Evolutionary conservation across 1,140 invertebrate genomes (phyloP), one percentile per base, ranked within the genome.

Genomic region (Psix sp.): DNA sequence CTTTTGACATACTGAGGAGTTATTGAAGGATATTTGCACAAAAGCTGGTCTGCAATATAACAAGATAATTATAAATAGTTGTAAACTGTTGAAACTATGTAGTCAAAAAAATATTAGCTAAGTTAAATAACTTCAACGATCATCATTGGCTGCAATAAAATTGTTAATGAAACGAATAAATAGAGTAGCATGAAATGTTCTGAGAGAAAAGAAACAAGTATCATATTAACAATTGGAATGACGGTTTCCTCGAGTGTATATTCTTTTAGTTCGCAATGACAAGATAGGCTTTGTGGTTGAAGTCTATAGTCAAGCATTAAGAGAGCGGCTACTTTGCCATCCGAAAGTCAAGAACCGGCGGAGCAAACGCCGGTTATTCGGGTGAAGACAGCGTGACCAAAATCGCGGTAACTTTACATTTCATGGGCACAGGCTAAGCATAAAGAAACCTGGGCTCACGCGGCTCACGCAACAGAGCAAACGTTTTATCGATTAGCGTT

Each of bases 401-500:
- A 75, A 75, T 65, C 59, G 48, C 39, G 38, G 73, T 36, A 67
- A 63, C 18, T 60, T 29, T 29, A 57, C 62, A 57, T 76, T 76
- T 71, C 49, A 76, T 43, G 62, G 66, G 38, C 57, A 46, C 17
- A 51, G 46, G 40, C 17, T 40, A 45, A 63, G 51, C 38, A 76
- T 51, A 71, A 71, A 76, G 40, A 11, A 20, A 42, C 39, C n/a
- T 21, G 29, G 56, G 56, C 52, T 59, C 52, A 65, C 60, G 68
- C 46, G 46, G 48, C 43, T 40, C 57, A 63, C 71, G 62, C 71
- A 63, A 67, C 49, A 42, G 36, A 65, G 59, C 63, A 74, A 75
- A 60, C 60, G 59, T 70, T 70, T 75, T 70, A 75, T 70, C 56
- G 73, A 75, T 75, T 75, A 75, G 54, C 59, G 70, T 75, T 70